Evolutionary conservation across 2,888 invertebrate genomes (phyloP), one percentile per base, ranked within the genome.

Genomic region (Lithophane semibrunnea): DNA sequence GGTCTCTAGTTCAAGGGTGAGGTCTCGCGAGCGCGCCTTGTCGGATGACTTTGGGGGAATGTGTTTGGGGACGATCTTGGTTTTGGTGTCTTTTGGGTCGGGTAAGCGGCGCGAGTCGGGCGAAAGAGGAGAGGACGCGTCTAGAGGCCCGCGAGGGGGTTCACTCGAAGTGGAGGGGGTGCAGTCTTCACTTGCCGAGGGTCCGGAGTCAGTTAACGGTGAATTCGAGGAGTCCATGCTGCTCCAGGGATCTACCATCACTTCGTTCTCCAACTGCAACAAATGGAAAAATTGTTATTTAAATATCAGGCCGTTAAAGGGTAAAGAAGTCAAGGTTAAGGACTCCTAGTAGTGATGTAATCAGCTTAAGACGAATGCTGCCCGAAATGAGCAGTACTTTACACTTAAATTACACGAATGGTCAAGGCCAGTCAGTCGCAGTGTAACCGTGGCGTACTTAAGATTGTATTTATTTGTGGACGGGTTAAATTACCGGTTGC

Each of bases 201-300:
- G 96, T 90, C 94, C 97, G 83, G 97, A 97, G 90, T 97, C 96
- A 88, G 96, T 97, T 91, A 96, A 92, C 88, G 97, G 96, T 84
- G 97, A 97, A 93, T 96, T 96, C 85, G 96, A 95, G 82, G 96
- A 97, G 93, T 97, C 97, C 97, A 97, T 97, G 87, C 96, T 97
- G 96, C 96, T 97, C 97, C 96, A 97, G 79, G 96, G 95, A 94
- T 97, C 97, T 93, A 96, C 94, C 96, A 96, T 96, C 88, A 97
- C 96, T 95, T 96, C 97, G 96, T 96, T 96, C 95, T 96, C 96
- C 97, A 97, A 96, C 97, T 97, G 95, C n/a, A 97, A 97, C 95
- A 95, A 95, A 81, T 60, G 58, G 76, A 90, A 86, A 91, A 76
- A 91, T 86, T 86, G 70, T 63, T 16, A 68, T 75, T 88, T 86